phyloP scores from a whole-genome alignment of 2,888 invertebrate species.

The Ectemnius lituratus region DNA sequence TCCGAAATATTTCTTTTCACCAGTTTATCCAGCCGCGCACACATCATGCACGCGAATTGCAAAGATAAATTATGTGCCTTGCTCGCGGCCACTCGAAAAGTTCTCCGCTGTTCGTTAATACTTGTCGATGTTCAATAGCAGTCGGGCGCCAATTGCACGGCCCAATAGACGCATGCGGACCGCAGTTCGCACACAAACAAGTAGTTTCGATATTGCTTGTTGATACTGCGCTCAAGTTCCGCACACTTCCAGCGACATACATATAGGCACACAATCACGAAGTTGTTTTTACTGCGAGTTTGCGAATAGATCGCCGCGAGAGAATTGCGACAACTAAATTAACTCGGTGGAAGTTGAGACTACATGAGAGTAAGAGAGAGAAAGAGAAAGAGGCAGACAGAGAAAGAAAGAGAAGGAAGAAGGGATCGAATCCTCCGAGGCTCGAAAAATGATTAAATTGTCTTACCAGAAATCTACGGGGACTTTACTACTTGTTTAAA shows the following conservation, averaged over 20 bases:
- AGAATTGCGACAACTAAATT: not conserved
- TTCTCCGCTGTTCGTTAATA: slow-evolving; percentile 8
- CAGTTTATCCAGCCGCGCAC: slow-evolving; percentile 46
- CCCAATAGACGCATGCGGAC: not conserved
- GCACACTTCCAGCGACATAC: too few relatives aligned
- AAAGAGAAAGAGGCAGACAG: too few relatives aligned
- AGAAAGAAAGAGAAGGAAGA: too few relatives aligned
- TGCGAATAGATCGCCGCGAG: not conserved
- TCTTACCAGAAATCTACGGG: slow-evolving; percentile 19
- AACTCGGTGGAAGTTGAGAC: not conserved
- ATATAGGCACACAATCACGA: not conserved
- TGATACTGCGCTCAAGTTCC: not conserved
- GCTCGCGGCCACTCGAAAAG: slow-evolving; percentile 23
- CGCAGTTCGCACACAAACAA: not conserved
- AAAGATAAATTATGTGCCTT: slow-evolving; percentile 37
- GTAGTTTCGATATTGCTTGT: not conserved
- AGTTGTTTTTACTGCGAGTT: not conserved
- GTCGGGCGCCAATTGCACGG: not conserved
- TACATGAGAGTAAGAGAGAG: not conserved
- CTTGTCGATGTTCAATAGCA: not conserved
- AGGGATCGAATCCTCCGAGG: too few relatives aligned
- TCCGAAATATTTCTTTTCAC: slow-evolving; percentile 54
- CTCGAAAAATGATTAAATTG: slow-evolving; percentile 42
- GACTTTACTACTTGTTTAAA: slow-evolving; percentile 27
- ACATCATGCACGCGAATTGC: slow-evolving; percentile 2